Conservation (phyloP, 2,888 invertebrate genomes). For the Sialis lutaria region DNA sequence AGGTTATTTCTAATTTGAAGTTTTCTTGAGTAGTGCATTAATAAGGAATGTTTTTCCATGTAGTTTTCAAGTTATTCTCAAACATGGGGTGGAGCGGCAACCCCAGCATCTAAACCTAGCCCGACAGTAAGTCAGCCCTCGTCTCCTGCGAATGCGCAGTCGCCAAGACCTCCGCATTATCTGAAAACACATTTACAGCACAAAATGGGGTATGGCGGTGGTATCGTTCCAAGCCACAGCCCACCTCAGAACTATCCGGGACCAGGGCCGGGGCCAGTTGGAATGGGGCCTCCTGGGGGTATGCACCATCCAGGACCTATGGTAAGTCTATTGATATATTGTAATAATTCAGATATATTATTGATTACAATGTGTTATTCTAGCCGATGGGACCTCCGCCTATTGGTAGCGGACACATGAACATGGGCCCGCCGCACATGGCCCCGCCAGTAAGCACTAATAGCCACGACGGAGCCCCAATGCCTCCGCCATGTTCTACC, state of each 20-base stretch:
- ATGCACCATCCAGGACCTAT: constrained; percentile 26
- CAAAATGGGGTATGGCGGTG: constrained; percentile 42
- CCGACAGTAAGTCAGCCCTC: constrained; percentile 23
- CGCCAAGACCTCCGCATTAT: constrained; percentile 37
- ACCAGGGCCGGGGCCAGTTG: constrained; percentile 8
- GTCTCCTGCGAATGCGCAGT: constrained; percentile 17
- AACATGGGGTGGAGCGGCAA: constrained; percentile 17
- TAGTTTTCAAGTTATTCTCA: constrained; percentile 11
- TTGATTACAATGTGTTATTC: too few species aligned
- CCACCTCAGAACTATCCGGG: constrained; percentile 34
- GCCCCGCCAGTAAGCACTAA: constrained; percentile 29
- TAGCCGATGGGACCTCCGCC: constrained; percentile 27
- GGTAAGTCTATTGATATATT: constrained; percentile 18
- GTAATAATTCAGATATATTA: too few species aligned
- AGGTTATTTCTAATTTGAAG: background rate
- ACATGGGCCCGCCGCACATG: constrained; percentile 49
- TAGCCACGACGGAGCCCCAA: constrained; percentile 23
- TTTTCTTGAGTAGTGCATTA: background rate
- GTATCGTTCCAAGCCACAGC: constrained; percentile 40
- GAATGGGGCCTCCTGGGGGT: constrained; percentile 24
- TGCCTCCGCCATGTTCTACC: constrained; percentile 38
- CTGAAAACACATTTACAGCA: constrained; percentile 54
- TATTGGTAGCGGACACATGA: constrained; percentile 11
- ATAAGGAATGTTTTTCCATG: too few species aligned
- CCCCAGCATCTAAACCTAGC: constrained; percentile 9